Evolutionary conservation across 2,888 invertebrate genomes (phyloP), one percentile per base, ranked within the genome.

Genomic region (Camponotus fellah): DNA sequence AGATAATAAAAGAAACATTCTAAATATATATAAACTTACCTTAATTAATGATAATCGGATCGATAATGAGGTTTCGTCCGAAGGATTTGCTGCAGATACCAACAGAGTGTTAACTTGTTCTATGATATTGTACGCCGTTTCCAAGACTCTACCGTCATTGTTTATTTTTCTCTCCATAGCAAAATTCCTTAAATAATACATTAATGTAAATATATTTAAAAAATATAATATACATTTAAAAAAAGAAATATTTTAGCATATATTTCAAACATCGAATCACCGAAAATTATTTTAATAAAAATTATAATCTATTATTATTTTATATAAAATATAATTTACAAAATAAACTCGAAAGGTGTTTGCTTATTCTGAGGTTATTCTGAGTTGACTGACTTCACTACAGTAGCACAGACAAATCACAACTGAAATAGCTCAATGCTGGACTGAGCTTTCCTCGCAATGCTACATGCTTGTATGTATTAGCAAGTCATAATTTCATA

Each of bases 21-120:
- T 17, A 60, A 74, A 10, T n/a, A 9, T 34, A 34, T 66, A 2
- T 40, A 1, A 37, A 40, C 92, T 91, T 92, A 97, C 97, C 96
- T 96, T 96, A 87, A 97, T 96, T 91, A 96, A 95, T 84, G 96
- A 96, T 87, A 97, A 95, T 65, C 97, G 95, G 84, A 97, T 96
- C 88, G 96, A 95, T 74, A 97, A 95, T 76, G 96, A 96, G 72
- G 96, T 96, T 91, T 96, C 96, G 94, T 97, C 97, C 8, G 97
- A 96, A 26, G 96, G 96, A 95, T 96, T 96, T 84, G 97, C 96
- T 84, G 96, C 95, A 46, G 96, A 96, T 83, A 95, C 95, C 85
- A 97, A 95, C 89, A 97, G 95, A 86, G 96, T 95, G 88, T 94
- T 94, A 85, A 95, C 95, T 89, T 95, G 95, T 58, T 94, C 93